Evolutionary conservation across 2,888 invertebrate genomes (phyloP), one percentile per base, ranked within the genome.

Genomic region (Charanyca ferruginea): DNA sequence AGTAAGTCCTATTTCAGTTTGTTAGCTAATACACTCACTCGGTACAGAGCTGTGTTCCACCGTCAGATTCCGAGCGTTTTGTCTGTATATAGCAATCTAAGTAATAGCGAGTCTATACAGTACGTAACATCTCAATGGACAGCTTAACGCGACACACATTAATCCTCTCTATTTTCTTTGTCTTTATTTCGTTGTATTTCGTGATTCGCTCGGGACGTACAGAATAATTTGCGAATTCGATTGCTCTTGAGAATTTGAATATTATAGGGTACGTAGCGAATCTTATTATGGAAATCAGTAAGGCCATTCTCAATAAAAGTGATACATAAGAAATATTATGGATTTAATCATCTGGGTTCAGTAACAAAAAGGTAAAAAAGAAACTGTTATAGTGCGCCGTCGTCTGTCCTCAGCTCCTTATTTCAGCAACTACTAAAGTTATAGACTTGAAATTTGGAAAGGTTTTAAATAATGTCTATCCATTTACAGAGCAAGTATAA

Each of bases 11-110:
- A 16, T 44, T 73, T 45, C 41, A 66, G 38, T 32, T 22, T 44
- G 20, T 64, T 38, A 64, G 23, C n/a, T 54, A 64, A 54, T 38
- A 72, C 57, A 73, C 66, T 45, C 45, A 57, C 57, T 45, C 45
- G 4, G 22, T 45, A 22, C 35, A 20, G n/a, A 20, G 35, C 20
- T 25, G 13, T n/a, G 18, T 48, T n/a, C 22, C 16, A 1, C 4
- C 5, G 0, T 28, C 44, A 18, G 23, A 54, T 44, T 41, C 55
- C 32, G 7, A 16, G 0, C 41, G n/a, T 38, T 13, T 28, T 42
- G 18, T 70, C 41, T 32, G n/a, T 54, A 11, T 54, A 11, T 49
- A 58, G 35, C 76, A 53, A 57, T 57, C 20, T 54, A 42, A 53
- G 38, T 59, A 70, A 64, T 32, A 48, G 38, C 35, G 5, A 32